Percentiles rank a stretch among this genome's conserved stretches.
These are phyloP conservation scores for Magallana ariakensis DNA, from an alignment of 1,140 invertebrate species.

Conservation along the genomic window DNA sequence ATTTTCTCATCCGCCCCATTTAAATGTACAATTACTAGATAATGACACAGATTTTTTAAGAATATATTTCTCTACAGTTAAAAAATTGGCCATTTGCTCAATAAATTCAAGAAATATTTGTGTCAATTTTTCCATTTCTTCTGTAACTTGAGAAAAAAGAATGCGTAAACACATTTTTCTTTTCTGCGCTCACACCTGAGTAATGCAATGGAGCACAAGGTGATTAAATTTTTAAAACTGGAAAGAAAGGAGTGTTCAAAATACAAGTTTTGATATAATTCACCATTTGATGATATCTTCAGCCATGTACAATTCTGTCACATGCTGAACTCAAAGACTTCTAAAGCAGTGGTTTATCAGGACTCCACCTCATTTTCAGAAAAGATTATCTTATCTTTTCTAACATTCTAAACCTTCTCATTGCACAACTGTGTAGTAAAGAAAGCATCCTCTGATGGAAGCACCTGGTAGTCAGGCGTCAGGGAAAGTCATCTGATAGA, in stretches of 20 bases:
- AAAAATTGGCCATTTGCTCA: too few relatives aligned
- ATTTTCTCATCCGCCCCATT: background rate
- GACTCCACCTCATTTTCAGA: background rate
- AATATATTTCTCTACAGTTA: too few relatives aligned
- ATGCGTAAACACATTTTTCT: too few relatives aligned
- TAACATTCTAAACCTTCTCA: background rate
- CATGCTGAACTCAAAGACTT: background rate
- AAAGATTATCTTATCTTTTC: background rate
- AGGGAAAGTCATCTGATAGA: background rate
- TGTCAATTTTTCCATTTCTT: too few relatives aligned
- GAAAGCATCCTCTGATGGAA: background rate
- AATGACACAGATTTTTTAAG: background rate
- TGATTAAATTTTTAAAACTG: too few relatives aligned
- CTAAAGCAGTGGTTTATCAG: background rate
- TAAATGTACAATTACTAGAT: background rate
- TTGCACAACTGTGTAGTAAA: background rate
- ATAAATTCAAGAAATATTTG: too few relatives aligned
- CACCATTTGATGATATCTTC: background rate
- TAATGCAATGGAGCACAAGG: too few relatives aligned
- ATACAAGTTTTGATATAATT: too few relatives aligned
- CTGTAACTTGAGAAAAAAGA: too few relatives aligned
- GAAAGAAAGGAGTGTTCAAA: too few relatives aligned
- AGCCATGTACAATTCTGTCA: background rate
- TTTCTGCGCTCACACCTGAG: too few relatives aligned
- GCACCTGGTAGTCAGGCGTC: background rate